Evolutionary conservation across 2,113 vertebrate species (phyloP), one percentile per base, ranked within the genome.

Genomic region (Sciurus niger): DNA sequence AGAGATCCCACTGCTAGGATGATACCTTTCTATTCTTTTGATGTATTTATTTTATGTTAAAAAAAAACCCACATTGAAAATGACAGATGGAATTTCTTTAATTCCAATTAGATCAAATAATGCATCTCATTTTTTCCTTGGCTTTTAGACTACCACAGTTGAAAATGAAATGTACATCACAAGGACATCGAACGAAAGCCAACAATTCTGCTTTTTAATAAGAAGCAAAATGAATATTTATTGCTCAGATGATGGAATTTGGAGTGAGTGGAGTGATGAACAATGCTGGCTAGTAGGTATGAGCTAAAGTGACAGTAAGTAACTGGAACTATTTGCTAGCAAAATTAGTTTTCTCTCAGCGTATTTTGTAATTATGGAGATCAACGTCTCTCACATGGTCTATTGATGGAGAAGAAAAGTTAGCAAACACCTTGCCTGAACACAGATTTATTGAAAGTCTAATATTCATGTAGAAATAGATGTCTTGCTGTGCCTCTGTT

Each of bases 261-360:
- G 99, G 99, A 99, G 99, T n/a, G 99, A 99, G 6, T 99, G 99
- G 99, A 98, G 97, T 90, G 60, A 98, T 0, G 90, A 98, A 40
- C 84, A 97, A 1, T 99, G 98, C 73, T 98, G 98, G 95, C 92
- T 85, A 97, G 98, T 85, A 97, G 98, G 99, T 99, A 99, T 2
- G 95, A 58, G 74, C 73, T 65, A 32, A 94, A 94, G 82, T 40
- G 77, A 88, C 0, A 88, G 13, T 65, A 80, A 93, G 46, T 34
- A 46, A 65, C 12, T 46, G 17, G 11, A 77, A 6, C 2, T 74
- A 17, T 83, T 85, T 85, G 43, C 16, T 70, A 90, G 22, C 10
- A 93, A 90, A 90, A 67, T 89, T 92, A 17, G 46, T 92, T 95
- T 88, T 37, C 48, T 91, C 60, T 82, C 16, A 32, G 46, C 93